Evolutionary conservation across 2,888 invertebrate genomes (phyloP).

Genomic region (Drosophila colorata): DNA sequence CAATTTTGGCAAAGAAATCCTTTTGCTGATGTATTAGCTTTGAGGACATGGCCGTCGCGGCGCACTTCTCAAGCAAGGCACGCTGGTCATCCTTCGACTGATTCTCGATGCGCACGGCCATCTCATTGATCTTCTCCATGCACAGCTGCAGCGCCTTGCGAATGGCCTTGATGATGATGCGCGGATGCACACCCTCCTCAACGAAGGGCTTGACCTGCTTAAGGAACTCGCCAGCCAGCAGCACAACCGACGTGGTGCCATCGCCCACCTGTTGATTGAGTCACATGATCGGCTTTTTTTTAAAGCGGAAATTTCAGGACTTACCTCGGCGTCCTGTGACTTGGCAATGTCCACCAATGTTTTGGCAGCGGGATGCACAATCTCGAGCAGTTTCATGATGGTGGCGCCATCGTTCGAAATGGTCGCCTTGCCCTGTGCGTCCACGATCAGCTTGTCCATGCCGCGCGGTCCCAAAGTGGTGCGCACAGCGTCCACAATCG

Average conservation of each 20-base stretch:
- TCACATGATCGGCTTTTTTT: neutral
- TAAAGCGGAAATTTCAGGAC: conserved; percentile 4
- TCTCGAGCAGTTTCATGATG: conserved; percentile 98
- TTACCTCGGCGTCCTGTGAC: conserved; percentile 98
- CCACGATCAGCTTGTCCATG: conserved; percentile 99
- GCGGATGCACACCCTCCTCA: conserved; percentile 98
- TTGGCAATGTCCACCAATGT: conserved; percentile 99
- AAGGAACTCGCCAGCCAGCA: conserved; percentile 97
- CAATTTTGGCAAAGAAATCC: conserved; percentile 98
- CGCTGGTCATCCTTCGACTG: conserved; percentile 86
- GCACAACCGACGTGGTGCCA: conserved; percentile 98
- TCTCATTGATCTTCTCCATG: conserved; percentile 92
- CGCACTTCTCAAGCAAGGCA: conserved; percentile 92
- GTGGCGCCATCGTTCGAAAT: conserved; percentile 99
- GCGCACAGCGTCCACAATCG: conserved; percentile 96
- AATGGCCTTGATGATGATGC: conserved; percentile 95
- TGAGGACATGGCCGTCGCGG: conserved; percentile 97
- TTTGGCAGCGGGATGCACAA: conserved; percentile 99
- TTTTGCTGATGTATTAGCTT: conserved; percentile 98
- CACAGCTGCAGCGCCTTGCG: conserved; percentile 93
- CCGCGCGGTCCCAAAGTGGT: conserved; percentile 99
- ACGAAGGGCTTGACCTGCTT: conserved; percentile 97
- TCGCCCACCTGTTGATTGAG: conserved; percentile 93
- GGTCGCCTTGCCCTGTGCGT: conserved; percentile 94
- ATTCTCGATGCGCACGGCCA: conserved; percentile 92